Evolutionary conservation across 1,140 invertebrate genomes (phyloP), one percentile per base, ranked within the genome.

Genomic region (Maconellicoccus hirsutus): DNA sequence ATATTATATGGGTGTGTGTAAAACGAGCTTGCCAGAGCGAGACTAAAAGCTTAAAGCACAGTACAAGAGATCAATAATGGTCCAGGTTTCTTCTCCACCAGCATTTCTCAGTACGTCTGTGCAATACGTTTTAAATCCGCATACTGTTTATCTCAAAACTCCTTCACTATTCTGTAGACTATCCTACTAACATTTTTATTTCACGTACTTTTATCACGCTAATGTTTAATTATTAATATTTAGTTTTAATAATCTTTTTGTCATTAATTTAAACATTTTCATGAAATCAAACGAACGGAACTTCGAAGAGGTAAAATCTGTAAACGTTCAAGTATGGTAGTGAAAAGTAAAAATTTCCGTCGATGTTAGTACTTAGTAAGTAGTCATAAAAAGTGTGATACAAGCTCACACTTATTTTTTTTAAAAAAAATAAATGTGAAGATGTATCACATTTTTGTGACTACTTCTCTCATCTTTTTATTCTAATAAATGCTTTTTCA

Each of bases 21-120:
- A 52, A 52, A 52, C 42, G 42, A 52, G 42, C 42, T 52, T 52
- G 42, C 42, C 42, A 52, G 42, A 52, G 42, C 42, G 42, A 52
- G 42, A 52, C 42, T 52, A 52, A 52, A 52, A 52, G 42, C 42
- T 52, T 52, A 52, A 52, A 52, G 42, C 42, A 52, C 42, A 52
- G 42, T 52, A 19, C 42, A 52, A 52, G 42, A 52, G 42, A 52
- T 52, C 42, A 52, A 52, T 52, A 52, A 52, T 52, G 42, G 42
- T 52, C 42, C 42, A 52, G 42, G 42, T 52, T 52, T 52, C 42
- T 52, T 52, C 42, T 52, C 42, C 42, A 16, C 42, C 42, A 52
- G n/a, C 42, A 52, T 52, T 52, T 52, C 42, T 52, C 42, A 52
- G 12, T 52, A 52, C 42, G 42, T 52, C 42, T 52, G 42, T 52